Percentiles rank a stretch among this genome's conserved stretches.
Evolutionary conservation across 2,797 vertebrate genomes (phyloP).

Genomic region (Choloepus didactylus): DNA sequence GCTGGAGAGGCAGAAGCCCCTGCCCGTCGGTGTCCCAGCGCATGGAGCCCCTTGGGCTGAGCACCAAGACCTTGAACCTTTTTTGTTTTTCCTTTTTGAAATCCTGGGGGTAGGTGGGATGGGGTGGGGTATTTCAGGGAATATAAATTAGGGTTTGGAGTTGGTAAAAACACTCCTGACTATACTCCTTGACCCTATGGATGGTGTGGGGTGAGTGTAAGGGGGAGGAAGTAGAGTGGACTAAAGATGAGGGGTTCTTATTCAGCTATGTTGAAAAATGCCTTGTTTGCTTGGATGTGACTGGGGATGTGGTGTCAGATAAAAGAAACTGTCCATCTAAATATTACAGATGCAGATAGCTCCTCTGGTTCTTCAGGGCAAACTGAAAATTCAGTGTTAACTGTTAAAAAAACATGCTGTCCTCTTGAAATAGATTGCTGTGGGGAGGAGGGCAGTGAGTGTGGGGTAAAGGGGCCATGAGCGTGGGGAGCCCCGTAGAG

Average conservation of each 20-base stretch:
- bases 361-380: conserved; percentile 64
- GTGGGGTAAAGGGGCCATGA: conserved; percentile 33
- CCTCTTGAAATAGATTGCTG: conserved; percentile 63
- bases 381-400: neutral
- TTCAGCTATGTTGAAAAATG: conserved; percentile 26
- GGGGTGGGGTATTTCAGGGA: conserved; percentile 22
- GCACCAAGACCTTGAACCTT: conserved; percentile 83
- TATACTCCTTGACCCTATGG: neutral
- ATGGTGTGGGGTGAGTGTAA: neutral
- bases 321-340: conserved; percentile 8
- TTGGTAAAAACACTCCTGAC: conserved; percentile 48
- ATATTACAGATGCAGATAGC: neutral
- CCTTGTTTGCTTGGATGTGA: conserved; percentile 33
- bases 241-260: neutral
- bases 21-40: conserved; percentile 80
- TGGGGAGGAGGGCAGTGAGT: conserved; percentile 62
- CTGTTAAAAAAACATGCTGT: conserved; percentile 25
- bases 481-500: conserved; percentile 72
- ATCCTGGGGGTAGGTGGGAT: conserved; percentile 56
- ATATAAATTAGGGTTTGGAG: conserved; percentile 31
- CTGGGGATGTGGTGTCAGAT: conserved; percentile 38
- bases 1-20: conserved; percentile 83
- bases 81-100: conserved; percentile 80
- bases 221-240: neutral
- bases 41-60: conserved; percentile 83